These are phyloP conservation scores for Aporophyla lueneburgensis DNA, from an alignment of 2,888 invertebrate genomes.

Conservation along the genomic window DNA sequence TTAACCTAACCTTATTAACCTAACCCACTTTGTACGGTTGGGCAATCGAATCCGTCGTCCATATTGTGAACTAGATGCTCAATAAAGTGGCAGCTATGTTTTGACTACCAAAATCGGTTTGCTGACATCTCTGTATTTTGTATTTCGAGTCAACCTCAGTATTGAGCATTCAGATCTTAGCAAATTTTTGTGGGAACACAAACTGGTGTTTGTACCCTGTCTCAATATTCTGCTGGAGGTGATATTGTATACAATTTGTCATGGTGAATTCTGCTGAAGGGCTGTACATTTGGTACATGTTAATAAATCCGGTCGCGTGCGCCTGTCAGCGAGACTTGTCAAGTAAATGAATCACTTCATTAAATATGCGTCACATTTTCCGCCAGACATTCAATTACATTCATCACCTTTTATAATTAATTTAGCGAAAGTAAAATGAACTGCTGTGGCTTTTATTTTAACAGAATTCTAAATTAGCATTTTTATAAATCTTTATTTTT, in stretches of 20 bases:
- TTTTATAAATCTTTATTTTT: slow-evolving; percentile 20
- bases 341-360: slow-evolving; percentile 39
- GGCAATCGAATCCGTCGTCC: not conserved
- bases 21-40: not conserved
- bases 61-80: slow-evolving; percentile 32
- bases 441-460: slow-evolving; percentile 1
- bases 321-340: slow-evolving; percentile 30
- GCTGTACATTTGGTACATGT: not conserved
- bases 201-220: slow-evolving; percentile 10
- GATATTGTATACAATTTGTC: slow-evolving; percentile 7
- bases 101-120: slow-evolving; percentile 26
- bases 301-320: slow-evolving; percentile 39
- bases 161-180: slow-evolving; percentile 37
- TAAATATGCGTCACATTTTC: slow-evolving; percentile 37
- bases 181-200: slow-evolving; percentile 38
- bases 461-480: slow-evolving; percentile 27
- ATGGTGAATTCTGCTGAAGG: not conserved
- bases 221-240: slow-evolving; percentile 11
- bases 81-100: slow-evolving; percentile 15
- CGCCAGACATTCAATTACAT: slow-evolving; percentile 28
- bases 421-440: slow-evolving; percentile 15
- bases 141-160: slow-evolving; percentile 11
- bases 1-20: too few species aligned
- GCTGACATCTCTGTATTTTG: slow-evolving; percentile 18
- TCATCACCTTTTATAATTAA: slow-evolving; percentile 24